A percentile compares a stretch with the other conserved stretches of the same genome.
phyloP scores from a whole-genome alignment of 2,888 invertebrate species.

The Drosophila nr. perissopoda region DNA sequence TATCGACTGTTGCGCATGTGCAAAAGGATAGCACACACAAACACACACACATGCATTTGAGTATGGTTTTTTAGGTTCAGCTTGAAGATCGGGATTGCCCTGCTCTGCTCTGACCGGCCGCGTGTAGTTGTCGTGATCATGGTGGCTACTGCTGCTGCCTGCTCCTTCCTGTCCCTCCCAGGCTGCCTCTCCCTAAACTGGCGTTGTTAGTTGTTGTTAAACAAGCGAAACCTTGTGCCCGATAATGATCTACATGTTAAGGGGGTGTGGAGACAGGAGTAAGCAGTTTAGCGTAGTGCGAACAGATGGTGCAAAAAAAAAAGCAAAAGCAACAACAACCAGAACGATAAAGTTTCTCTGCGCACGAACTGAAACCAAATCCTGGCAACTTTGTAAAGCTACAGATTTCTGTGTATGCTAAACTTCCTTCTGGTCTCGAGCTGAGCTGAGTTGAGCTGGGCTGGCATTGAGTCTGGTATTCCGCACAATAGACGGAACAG shows the following conservation, averaged over 20 bases:
- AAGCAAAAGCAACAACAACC: constrained; percentile 9
- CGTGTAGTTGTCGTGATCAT: constrained; percentile 51
- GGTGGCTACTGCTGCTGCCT: constrained; percentile 43
- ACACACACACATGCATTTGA: neutral
- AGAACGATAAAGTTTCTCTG: constrained; percentile 26
- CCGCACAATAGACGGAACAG: constrained; percentile 47
- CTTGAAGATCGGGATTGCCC: constrained; percentile 62
- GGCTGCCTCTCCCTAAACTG: constrained; percentile 23
- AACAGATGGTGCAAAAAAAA: constrained; percentile 69
- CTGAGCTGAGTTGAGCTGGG: neutral
- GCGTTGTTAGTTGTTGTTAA: constrained; percentile 80
- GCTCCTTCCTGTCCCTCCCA: constrained; percentile 1
- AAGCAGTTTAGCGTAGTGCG: constrained; percentile 79
- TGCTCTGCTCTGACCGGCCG: constrained; percentile 36
- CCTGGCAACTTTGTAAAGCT: constrained; percentile 40
- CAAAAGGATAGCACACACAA: constrained; percentile 55
- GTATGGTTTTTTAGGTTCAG: constrained; percentile 47
- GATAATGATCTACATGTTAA: constrained; percentile 77
- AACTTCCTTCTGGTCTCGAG: constrained; percentile 15
- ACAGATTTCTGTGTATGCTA: neutral
- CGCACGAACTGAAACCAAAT: constrained; percentile 51
- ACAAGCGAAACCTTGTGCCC: constrained; percentile 79
- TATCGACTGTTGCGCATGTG: constrained; percentile 51
- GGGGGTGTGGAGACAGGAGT: constrained; percentile 24
- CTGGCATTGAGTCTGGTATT: constrained; percentile 44